Base-by-base conservation (phyloP, 2,797 vertebrate genomes). In the Siniperca undulata region DNA sequence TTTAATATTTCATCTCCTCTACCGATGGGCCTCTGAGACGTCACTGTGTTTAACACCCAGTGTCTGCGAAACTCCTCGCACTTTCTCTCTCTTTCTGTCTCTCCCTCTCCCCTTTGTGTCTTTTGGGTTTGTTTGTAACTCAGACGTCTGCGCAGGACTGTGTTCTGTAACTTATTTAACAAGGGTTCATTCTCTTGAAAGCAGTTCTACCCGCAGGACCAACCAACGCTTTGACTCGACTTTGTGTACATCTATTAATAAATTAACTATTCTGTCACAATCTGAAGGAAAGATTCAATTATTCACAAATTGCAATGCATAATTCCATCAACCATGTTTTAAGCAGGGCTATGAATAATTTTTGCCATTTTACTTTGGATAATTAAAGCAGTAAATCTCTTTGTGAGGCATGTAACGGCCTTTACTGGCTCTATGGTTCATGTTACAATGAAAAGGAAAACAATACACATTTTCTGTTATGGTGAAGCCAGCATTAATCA, bases 191-290 rank as follows among this genome's bases (percentile, higher is more conserved):
- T 95, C 92, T 95, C 93, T 92, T 95, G 95, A 95, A 96, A 95
- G 94, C 90, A 88, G 85, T 86, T 94, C 94, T 90, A 94, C 95
- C 95, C 95, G 86, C 92, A 95, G 95, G 94, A 95, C 87, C 94
- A 89, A 92, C 86, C 78, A 36, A 85, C 84, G 86, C 94, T 95
- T 95, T 95, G 94, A 95, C 95, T 95, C 91, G 81, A 95, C 94
- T 95, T 94, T 96, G 92, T 95, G 94, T 94, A 93, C 84, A 88
- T 94, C 95, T 94, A 95, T 96, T 95, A 96, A 96, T 96, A 96
- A 95, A 96, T 96, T 95, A 96, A 92, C 92, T 94, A 94, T 96
- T 96, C 93, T 94, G 95, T 96, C 94, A 95, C 94, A 94, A 93
- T 95, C 92, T 92, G 92, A 95, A 94, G 94, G 92, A 96, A 95